Evolutionary conservation across 1,140 invertebrate genomes (phyloP).

Genomic region (Macrocentrus cingulum): DNA sequence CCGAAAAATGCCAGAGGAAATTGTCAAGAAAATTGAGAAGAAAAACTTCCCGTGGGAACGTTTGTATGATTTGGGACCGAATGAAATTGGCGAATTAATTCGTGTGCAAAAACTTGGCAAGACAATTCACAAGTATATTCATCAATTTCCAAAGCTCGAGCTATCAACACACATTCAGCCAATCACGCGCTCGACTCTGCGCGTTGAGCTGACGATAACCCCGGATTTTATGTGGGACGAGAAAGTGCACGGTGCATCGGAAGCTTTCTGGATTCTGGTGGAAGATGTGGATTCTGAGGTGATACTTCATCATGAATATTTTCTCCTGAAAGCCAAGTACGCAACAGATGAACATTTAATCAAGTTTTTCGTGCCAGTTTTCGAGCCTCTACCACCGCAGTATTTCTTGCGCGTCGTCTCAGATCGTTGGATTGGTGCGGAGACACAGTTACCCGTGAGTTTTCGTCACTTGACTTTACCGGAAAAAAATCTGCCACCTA

Average conservation of each 20-base stretch:
- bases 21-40: conserved; percentile 97
- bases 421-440: conserved; percentile 86
- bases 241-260: conserved; percentile 91
- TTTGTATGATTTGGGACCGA: conserved; percentile 93
- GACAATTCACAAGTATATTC: conserved; percentile 96
- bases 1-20: conserved; percentile 96
- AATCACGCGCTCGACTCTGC: conserved; percentile 90
- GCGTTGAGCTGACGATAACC: conserved; percentile 96
- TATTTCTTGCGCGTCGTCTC: conserved; percentile 90
- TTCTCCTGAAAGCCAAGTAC: conserved; percentile 95
- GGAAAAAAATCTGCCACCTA: conserved; percentile 97
- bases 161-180: conserved; percentile 96
- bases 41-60: conserved; percentile 94
- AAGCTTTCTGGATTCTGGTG: conserved; percentile 99
- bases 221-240: conserved; percentile 99
- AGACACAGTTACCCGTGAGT: conserved; percentile 95
- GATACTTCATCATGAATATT: conserved; percentile 96
- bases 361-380: conserved; percentile 98
- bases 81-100: conserved; percentile 97
- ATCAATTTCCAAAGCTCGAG: conserved; percentile 95
- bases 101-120: conserved; percentile 95
- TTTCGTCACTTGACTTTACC: conserved; percentile 97
- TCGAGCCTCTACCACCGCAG: conserved; percentile 96
- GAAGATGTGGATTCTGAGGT: conserved; percentile 97
- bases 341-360: conserved; percentile 92